Conservation (phyloP, 2,888 invertebrate species). For the Bursaphelenchus okinawaensis region DNA sequence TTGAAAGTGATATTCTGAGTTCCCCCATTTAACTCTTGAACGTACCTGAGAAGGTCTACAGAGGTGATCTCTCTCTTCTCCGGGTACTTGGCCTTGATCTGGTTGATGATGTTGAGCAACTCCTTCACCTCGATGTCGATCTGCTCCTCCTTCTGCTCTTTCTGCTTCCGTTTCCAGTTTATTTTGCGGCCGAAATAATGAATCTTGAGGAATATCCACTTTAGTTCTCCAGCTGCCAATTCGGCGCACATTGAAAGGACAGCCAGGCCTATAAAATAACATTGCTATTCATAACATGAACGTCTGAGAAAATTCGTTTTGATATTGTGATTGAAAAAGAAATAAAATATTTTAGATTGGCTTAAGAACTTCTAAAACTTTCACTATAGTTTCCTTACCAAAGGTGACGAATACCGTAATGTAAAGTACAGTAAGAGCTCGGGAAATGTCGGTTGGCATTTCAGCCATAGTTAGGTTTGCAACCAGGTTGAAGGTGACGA, state of each 20-base stretch:
- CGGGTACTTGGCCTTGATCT: conserved; percentile 50
- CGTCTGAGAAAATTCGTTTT: too few species aligned
- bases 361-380: too few species aligned
- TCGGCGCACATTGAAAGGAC: conserved; percentile 58
- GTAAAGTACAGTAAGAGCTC: conserved; percentile 51
- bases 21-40: conserved; percentile 44
- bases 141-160: conserved; percentile 38
- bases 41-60: conserved; percentile 53
- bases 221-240: conserved; percentile 53
- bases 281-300: not conserved
- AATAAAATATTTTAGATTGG: too few species aligned
- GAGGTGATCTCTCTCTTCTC: conserved; percentile 55
- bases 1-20: conserved; percentile 23
- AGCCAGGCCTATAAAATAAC: conserved; percentile 40
- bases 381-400: conserved; percentile 30
- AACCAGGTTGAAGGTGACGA: conserved; percentile 56
- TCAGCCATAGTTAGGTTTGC: conserved; percentile 58
- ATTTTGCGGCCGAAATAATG: conserved; percentile 50
- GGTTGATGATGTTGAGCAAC: conserved; percentile 54
- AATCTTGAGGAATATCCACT: conserved; percentile 52
- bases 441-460: conserved; percentile 46
- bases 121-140: conserved; percentile 55
- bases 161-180: conserved; percentile 45
- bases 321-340: too few species aligned
- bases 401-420: conserved; percentile 57